Base-by-base conservation (phyloP, 2,113 vertebrate species). In the Limanda limanda region DNA sequence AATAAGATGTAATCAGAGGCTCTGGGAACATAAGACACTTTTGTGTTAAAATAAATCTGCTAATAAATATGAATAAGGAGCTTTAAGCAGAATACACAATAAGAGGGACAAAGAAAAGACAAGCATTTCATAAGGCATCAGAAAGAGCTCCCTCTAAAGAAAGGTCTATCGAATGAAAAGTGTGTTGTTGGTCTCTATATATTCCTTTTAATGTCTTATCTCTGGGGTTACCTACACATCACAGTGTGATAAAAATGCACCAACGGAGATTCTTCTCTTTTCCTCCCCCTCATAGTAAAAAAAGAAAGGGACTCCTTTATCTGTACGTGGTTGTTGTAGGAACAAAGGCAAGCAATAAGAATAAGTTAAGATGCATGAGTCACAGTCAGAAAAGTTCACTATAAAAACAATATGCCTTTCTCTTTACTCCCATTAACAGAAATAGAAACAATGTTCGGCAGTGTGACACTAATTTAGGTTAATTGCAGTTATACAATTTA, bases 101-200 rank as follows among this genome's bases (percentile, higher is more conserved):
- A 17, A 47, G 45, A 47, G 45, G 45, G 13, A 47, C 12, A 15
- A 21, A 23, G 11, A 68, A 25, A 12, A 78, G 23, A 6, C 24
- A 63, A 68, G 37, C 37, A 42, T 42, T 59, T 60, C 5, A 64
- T 60, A 48, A 23, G 48, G 68, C 51, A 67, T 79, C 55, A 72
- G 58, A 63, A 57, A 52, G 66, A 78, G 66, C 12, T 1, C 35
- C 21, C 15, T 59, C 7, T 60, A 48, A 79, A 82, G 52, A 65
- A 76, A 78, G 65, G 54, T 60, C 18, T 56, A 51, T 8, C 7
- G 63, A 72, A 72, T 67, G 21, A 69, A 75, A 74, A 71, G 45
- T 3, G 24, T 42, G 56, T 51, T 31, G 52, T 48, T 76, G 65
- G 68, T 52, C 68, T 67, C 57, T 66, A 20, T 31, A 7, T 9